Conservation (phyloP, 1,140 invertebrate species). For the Zaprionus ornatus region DNA sequence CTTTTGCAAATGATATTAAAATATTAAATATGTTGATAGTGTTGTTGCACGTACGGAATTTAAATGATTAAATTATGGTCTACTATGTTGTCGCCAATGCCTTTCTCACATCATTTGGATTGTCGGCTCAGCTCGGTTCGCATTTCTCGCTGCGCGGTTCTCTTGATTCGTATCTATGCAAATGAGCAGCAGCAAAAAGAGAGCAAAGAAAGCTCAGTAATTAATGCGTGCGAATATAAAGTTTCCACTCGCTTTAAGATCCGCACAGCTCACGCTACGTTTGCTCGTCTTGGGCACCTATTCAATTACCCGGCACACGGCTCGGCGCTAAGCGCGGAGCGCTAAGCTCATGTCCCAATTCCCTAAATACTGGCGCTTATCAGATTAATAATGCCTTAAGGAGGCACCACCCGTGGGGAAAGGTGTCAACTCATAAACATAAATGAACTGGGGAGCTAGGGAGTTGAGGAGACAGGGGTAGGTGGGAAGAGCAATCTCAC, state of each 20-base stretch:
- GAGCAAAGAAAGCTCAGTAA: slow-evolving; percentile 58
- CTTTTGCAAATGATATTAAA: slow-evolving; percentile 57
- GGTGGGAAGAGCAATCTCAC: neutral
- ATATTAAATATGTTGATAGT: slow-evolving; percentile 45
- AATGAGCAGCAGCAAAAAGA: slow-evolving; percentile 41
- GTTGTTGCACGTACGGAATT: slow-evolving; percentile 59
- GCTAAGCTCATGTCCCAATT: slow-evolving; percentile 7
- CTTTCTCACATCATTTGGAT: slow-evolving; percentile 19
- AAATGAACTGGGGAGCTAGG: neutral
- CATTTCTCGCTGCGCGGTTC: neutral
- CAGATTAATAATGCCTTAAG: slow-evolving; percentile 38
- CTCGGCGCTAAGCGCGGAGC: neutral
- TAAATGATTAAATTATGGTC: slow-evolving; percentile 75
- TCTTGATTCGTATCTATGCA: slow-evolving; percentile 60
- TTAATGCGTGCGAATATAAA: slow-evolving; percentile 43
- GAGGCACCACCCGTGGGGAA: slow-evolving; percentile 5
- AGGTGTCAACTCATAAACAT: slow-evolving; percentile 33
- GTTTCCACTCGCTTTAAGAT: slow-evolving; percentile 7
- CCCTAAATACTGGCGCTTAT: slow-evolving; percentile 19
- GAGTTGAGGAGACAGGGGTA: neutral
- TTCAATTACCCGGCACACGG: slow-evolving; percentile 12
- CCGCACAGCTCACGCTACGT: slow-evolving; percentile 12
- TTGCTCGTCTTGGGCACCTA: slow-evolving; percentile 1
- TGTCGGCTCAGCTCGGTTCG: neutral
- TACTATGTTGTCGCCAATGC: slow-evolving; percentile 17